Evolutionary conservation across 2,888 invertebrate genomes (phyloP).

Genomic region (Metacarcinus magister): DNA sequence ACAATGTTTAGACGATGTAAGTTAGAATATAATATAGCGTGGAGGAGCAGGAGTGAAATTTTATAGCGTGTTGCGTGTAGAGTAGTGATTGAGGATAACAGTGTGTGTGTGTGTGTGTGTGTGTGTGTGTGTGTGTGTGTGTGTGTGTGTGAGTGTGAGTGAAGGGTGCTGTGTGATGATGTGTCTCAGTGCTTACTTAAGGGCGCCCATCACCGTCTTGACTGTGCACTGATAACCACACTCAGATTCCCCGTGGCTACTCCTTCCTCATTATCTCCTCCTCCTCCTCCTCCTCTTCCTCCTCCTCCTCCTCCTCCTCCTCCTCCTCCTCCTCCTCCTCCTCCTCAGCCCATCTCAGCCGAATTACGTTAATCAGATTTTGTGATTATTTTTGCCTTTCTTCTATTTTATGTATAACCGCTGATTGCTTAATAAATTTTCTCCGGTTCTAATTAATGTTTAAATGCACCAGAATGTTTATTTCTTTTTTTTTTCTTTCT

Average conservation of each 20-base stretch:
- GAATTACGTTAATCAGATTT: constrained; percentile 33
- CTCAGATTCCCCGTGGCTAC: not conserved
- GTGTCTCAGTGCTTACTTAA: not conserved
- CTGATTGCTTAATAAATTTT: not conserved
- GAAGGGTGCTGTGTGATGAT: not conserved
- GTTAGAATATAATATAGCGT: not conserved
- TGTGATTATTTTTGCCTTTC: not conserved
- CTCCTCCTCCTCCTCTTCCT: not conserved
- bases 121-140: no score
- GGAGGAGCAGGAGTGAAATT: not conserved
- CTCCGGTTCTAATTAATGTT: not conserved
- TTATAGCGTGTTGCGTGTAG: not conserved
- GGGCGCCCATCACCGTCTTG: not conserved
- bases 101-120: not conserved
- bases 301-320: not conserved
- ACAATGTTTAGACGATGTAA: not conserved
- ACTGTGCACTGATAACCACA: not conserved
- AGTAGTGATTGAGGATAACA: not conserved
- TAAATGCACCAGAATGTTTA: not conserved
- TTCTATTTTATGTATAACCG: constrained; percentile 12
- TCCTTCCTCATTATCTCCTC: not conserved
- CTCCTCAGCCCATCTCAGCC: not conserved
- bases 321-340: not conserved
- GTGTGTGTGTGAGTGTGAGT: not conserved
- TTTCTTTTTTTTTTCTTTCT: not conserved